Percentiles rank a stretch among this genome's conserved stretches.
These are phyloP conservation scores for Mustela lutreola DNA, from an alignment of 2,113 vertebrate genomes.

Conservation along the genomic window DNA sequence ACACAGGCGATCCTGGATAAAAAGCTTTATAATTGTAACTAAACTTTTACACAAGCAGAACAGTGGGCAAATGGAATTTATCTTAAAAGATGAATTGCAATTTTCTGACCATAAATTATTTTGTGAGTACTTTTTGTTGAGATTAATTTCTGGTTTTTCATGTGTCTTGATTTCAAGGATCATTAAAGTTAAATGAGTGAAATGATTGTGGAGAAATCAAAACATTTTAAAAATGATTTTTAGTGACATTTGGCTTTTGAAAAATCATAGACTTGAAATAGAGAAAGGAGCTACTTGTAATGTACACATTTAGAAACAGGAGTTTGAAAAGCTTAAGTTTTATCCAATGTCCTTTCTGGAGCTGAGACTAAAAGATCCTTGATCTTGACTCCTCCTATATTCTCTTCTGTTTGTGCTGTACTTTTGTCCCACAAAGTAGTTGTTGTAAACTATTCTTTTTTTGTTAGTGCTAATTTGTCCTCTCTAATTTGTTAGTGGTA, in stretches of 20 bases:
- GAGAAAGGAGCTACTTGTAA: background rate
- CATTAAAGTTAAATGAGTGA: conserved; percentile 43
- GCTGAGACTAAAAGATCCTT: background rate
- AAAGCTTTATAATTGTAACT: conserved; percentile 55
- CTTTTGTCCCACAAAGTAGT: background rate
- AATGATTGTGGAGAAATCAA: background rate
- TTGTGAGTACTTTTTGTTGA: background rate
- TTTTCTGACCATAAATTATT: conserved; percentile 48
- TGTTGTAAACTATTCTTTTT: background rate
- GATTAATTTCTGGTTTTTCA: conserved; percentile 47
- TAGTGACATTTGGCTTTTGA: background rate
- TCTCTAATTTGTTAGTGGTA: background rate
- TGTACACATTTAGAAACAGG: conserved; percentile 34
- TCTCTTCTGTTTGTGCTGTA: background rate
- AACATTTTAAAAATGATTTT: conserved; percentile 41
- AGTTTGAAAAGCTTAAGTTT: background rate
- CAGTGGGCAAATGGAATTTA: conserved; percentile 26
- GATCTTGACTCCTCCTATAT: background rate
- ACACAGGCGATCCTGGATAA: background rate
- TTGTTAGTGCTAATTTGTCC: background rate
- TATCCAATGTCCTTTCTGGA: background rate
- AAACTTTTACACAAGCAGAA: background rate
- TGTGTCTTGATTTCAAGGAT: conserved; percentile 41
- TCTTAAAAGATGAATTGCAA: conserved; percentile 45
- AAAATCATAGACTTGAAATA: conserved; percentile 5